Evolutionary conservation across 2,113 vertebrate genomes (phyloP), one percentile per base, ranked within the genome.

Genomic region (Heloderma charlesbogerti): DNA sequence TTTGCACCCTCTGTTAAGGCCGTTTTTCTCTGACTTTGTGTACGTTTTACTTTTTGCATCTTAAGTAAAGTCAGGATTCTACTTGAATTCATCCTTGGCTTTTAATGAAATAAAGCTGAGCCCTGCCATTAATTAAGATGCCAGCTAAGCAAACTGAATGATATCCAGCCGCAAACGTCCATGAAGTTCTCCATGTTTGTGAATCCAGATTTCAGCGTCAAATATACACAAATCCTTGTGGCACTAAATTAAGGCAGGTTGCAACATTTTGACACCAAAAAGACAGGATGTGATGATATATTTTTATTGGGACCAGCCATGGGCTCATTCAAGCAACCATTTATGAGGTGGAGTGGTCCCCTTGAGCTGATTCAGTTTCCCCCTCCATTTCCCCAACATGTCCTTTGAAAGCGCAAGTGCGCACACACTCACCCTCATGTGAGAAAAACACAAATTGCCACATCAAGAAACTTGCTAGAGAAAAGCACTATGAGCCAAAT

Each of bases 81-180:
- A 6, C 51, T 84, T 74, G 81, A 60, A 84, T 66, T 34, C n/a
- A 77, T 66, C 71, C 16, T 84, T 75, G n/a, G 15, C 66, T 18
- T 84, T 48, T 77, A 89, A 84, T 77, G 69, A n/a, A 63, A 43
- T 45, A 83, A 84, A 89, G 80, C 51, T 13, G 67, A 34, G n/a
- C 60, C 4, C 79, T 89, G 51, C 29, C 81, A 18, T 84, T 89
- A 48, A 77, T 84, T 89, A 77, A 89, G 71, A 37, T 63, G 81
- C 81, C 88, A 77, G 71, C 54, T 37, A 63, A 45, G 57, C 71
- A 84, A 84, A 45, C 31, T 2, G 69, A 75, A 89, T 10, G 40
- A n/a, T 29, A 27, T 83, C 80, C 81, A 77, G 34, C 6, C 37
- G 71, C 63, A 77, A 84, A 27, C 16, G 6, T 15, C 1, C 18